Percentiles rank a stretch among this genome's conserved stretches.
Evolutionary conservation across 1,140 invertebrate genomes (phyloP).

Genomic region (Tenebrio molitor): DNA sequence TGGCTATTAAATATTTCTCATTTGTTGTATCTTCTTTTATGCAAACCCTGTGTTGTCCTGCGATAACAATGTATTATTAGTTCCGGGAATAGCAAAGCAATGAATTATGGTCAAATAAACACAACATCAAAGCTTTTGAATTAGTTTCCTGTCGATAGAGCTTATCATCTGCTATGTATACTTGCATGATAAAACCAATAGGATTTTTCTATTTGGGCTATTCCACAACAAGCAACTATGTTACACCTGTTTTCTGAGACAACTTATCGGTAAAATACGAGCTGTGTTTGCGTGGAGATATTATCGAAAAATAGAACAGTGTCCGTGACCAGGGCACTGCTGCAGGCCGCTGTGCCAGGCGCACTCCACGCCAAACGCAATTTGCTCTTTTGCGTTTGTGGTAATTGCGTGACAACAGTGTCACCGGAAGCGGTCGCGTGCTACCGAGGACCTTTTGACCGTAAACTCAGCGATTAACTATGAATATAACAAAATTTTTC

Average conservation of each 20-base stretch:
- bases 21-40: conserved; percentile 57
- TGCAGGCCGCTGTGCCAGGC: conserved; percentile 51
- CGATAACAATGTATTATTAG: conserved; percentile 30
- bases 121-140: conserved; percentile 17
- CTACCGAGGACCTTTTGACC: conserved; percentile 19
- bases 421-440: conserved; percentile 52
- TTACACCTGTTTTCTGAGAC: too few species aligned
- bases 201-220: too few species aligned
- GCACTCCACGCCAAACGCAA: conserved; percentile 53
- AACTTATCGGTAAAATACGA: neutral
- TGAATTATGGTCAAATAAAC: conserved; percentile 37
- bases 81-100: conserved; percentile 11
- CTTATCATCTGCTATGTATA: too few species aligned
- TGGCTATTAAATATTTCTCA: conserved; percentile 57
- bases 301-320: conserved; percentile 47
- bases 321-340: conserved; percentile 50
- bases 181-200: too few species aligned
- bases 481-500: conserved; percentile 5
- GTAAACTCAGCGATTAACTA: conserved; percentile 1
- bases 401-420: conserved; percentile 50
- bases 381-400: conserved; percentile 53
- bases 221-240: too few species aligned
- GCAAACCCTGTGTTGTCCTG: neutral
- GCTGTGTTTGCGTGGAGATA: conserved; percentile 47
- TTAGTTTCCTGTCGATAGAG: neutral